phyloP scores from a whole-genome alignment of 1,140 invertebrate genomes.

The Trachymyrmex septentrionalis region DNA sequence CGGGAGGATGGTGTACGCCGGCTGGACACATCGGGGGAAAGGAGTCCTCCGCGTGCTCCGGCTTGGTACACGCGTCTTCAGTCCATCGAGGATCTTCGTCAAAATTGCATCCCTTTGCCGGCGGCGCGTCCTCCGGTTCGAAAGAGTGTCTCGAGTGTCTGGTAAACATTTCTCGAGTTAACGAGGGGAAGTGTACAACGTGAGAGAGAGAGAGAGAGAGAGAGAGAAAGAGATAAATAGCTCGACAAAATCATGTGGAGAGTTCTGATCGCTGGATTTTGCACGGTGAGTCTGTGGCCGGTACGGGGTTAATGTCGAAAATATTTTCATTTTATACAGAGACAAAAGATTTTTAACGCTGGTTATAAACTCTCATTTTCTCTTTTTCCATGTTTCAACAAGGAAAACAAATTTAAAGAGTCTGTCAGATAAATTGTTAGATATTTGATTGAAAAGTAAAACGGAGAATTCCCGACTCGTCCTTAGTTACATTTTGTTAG shows the following conservation, averaged over 20 bases:
- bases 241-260: conserved; percentile 80
- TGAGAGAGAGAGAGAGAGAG: conserved; percentile 7
- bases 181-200: conserved; percentile 9
- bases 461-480: background rate
- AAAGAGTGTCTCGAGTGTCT: conserved; percentile 62
- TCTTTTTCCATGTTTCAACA: no score
- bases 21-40: conserved; percentile 75
- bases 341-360: background rate
- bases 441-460: background rate
- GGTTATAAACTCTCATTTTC: background rate
- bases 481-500: background rate
- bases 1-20: conserved; percentile 49
- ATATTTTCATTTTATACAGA: background rate
- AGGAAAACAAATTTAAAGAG: background rate
- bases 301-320: background rate
- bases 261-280: conserved; percentile 82
- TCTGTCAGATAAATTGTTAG: conserved; percentile 1
- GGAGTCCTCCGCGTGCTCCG: conserved; percentile 75
- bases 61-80: conserved; percentile 76
- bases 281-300: conserved; percentile 77
- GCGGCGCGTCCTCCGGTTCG: conserved; percentile 20
- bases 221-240: conserved; percentile 35
- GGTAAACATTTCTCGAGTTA: conserved; percentile 39
- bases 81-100: conserved; percentile 82
- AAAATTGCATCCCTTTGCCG: conserved; percentile 80